Evolutionary conservation across 2,797 vertebrate genomes (phyloP).

Genomic region (Cossypha dichroa): DNA sequence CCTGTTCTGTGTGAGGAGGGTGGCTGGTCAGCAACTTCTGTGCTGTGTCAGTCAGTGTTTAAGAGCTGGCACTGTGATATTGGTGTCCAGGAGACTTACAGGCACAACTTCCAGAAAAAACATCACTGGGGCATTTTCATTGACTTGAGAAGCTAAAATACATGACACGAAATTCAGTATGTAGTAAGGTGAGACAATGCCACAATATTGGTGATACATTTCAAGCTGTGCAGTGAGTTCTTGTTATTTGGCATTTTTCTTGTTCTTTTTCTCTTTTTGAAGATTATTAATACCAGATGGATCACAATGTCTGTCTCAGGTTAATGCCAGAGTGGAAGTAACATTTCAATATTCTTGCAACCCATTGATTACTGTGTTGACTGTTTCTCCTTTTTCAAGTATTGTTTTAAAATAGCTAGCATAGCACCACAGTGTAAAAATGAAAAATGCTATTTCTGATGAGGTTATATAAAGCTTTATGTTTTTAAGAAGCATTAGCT

Average conservation of each 20-base stretch:
- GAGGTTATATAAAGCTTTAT: not conserved
- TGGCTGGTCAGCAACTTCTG: not conserved
- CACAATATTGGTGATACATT: not conserved
- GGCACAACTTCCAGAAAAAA: not conserved
- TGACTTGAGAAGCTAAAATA: not conserved
- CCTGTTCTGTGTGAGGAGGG: not conserved
- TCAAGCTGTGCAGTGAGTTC: not conserved
- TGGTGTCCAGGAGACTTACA: not conserved
- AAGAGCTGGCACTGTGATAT: not conserved
- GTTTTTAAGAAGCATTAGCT: not conserved
- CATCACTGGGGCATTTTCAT: not conserved
- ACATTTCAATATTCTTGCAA: not conserved
- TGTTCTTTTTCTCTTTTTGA: not conserved
- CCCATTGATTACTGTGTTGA: not conserved
- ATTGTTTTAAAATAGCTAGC: not conserved
- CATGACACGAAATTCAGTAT: not conserved
- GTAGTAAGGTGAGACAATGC: not conserved
- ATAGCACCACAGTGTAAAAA: not conserved
- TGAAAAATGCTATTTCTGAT: not conserved
- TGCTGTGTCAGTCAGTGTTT: not conserved
- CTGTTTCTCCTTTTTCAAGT: not conserved
- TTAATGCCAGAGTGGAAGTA: not conserved
- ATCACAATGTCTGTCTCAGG: not conserved
- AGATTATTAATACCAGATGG: not conserved
- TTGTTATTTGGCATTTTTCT: not conserved